Evolutionary conservation across 1,140 invertebrate genomes (phyloP).

Genomic region (Euwallacea similis): DNA sequence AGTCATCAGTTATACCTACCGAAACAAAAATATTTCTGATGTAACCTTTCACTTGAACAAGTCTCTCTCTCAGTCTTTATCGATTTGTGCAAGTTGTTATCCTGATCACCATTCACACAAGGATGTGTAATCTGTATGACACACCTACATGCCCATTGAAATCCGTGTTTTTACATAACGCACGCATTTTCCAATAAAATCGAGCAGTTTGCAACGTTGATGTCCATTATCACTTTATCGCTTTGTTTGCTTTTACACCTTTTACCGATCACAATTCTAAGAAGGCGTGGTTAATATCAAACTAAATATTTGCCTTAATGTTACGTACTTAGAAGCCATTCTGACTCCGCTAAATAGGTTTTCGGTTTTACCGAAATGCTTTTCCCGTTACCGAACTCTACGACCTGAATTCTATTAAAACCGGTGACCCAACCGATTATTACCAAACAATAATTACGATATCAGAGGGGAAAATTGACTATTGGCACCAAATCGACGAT

Average conservation of each 20-base stretch:
- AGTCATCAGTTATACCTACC: too few species aligned
- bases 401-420: too few species aligned
- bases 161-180: slow-evolving; percentile 13
- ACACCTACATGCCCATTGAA: slow-evolving; percentile 8
- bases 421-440: too few species aligned
- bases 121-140: slow-evolving; percentile 12
- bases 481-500: slow-evolving; percentile 1
- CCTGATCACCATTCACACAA: slow-evolving; percentile 14
- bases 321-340: not conserved
- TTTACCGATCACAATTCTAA: slow-evolving; percentile 22
- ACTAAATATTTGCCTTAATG: slow-evolving; percentile 15
- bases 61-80: not conserved
- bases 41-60: too few species aligned
- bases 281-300: slow-evolving; percentile 21
- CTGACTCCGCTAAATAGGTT: too few species aligned
- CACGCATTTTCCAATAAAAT: slow-evolving; percentile 20
- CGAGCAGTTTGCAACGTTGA: slow-evolving; percentile 19
- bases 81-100: slow-evolving; percentile 4
- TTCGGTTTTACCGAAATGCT: too few species aligned
- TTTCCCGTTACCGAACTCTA: too few species aligned
- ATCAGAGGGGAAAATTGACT: not conserved
- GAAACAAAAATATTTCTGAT: too few species aligned
- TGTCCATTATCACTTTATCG: slow-evolving; percentile 24
- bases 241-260: slow-evolving; percentile 28
- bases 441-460: too few species aligned